Evolutionary conservation across 1,140 invertebrate species (phyloP).

Genomic region (Bursaphelenchus mucronatus): DNA sequence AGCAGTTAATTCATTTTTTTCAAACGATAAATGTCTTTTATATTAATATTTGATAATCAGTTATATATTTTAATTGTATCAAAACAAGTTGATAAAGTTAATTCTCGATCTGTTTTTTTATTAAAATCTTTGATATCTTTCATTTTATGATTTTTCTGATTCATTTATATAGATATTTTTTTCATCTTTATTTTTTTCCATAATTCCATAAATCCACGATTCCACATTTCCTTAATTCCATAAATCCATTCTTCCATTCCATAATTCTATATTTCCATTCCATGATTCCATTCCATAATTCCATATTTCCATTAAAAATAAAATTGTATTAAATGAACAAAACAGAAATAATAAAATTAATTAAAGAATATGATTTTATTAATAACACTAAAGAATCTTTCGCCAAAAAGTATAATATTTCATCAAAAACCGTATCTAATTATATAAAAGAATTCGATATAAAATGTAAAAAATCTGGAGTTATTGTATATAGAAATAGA

Average conservation of each 20-base stretch:
- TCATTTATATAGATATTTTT: too few relatives aligned
- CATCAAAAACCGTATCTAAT: slow-evolving; percentile 7
- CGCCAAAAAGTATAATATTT: slow-evolving; percentile 5
- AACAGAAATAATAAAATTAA: slow-evolving; percentile 8
- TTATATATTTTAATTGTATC: slow-evolving; percentile 8
- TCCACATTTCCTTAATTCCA: slow-evolving; percentile 1
- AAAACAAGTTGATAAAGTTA: slow-evolving; percentile 7
- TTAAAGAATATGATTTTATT: slow-evolving; percentile 6
- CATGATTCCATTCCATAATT: slow-evolving; percentile 7
- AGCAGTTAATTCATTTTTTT: slow-evolving; percentile 5
- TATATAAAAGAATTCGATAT: slow-evolving; percentile 8
- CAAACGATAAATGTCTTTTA: slow-evolving; percentile 7
- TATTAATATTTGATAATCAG: slow-evolving; percentile 7
- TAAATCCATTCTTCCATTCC: slow-evolving; percentile 4
- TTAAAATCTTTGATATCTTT: slow-evolving; percentile 1
- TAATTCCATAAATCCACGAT: slow-evolving; percentile 6
- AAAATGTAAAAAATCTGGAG: slow-evolving; percentile 3
- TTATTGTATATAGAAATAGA: slow-evolving; percentile 4
- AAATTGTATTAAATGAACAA: slow-evolving; percentile 7
- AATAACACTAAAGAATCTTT: slow-evolving; percentile 8
- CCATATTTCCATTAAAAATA: too few relatives aligned
- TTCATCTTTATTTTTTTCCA: background rate
- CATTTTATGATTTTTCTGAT: slow-evolving; percentile 5
- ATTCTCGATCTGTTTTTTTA: background rate
- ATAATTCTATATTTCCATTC: slow-evolving; percentile 7